Evolutionary conservation across 2,888 invertebrate species (phyloP).

Genomic region (Labia minor): DNA sequence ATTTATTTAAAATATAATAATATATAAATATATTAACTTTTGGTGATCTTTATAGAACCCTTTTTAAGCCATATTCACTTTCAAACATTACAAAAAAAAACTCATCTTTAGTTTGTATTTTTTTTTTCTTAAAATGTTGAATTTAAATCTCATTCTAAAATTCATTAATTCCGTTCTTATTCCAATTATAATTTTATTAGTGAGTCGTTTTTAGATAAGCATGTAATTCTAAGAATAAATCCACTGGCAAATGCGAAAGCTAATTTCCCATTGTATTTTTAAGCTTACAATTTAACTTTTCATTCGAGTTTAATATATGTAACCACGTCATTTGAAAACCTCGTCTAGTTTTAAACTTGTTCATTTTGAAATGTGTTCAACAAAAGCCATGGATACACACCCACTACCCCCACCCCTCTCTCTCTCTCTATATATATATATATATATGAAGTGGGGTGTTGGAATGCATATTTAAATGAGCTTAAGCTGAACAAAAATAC

Average conservation of each 20-base stretch:
- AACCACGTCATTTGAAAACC: conserved; percentile 13
- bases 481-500: neutral
- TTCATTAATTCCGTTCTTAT: too few relatives aligned
- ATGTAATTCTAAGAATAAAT: neutral
- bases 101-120: too few relatives aligned
- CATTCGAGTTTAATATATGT: neutral
- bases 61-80: too few relatives aligned
- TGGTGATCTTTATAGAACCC: too few relatives aligned
- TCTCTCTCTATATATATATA: too few relatives aligned
- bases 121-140: too few relatives aligned
- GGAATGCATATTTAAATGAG: neutral
- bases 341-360: conserved; percentile 4
- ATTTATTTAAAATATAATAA: too few relatives aligned
- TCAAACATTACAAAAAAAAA: too few relatives aligned
- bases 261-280: neutral
- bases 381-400: too few relatives aligned
- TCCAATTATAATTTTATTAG: neutral
- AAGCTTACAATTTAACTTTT: conserved; percentile 2
- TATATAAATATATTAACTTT: too few relatives aligned
- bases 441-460: neutral
- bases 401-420: too few relatives aligned
- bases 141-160: too few relatives aligned
- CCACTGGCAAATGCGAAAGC: neutral
- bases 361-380: conserved; percentile 13
- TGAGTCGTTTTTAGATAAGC: neutral